Conservation (phyloP, 2,113 vertebrate species). For the Catagonus wagneri region DNA sequence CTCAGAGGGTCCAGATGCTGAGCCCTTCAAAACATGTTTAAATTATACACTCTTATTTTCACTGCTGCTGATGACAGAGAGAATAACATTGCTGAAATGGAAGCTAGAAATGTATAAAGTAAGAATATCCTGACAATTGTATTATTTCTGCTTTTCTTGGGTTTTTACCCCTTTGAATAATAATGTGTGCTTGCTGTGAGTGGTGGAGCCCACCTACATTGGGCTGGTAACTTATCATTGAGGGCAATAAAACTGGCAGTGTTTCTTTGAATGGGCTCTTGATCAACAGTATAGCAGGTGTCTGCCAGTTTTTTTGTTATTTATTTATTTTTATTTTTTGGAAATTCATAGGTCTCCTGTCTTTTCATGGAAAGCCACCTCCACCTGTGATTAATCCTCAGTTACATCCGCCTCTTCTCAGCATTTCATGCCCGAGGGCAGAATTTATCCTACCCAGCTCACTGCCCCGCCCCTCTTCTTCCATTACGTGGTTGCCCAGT, state of each 20-base stretch:
- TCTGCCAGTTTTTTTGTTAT: background rate
- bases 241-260: background rate
- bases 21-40: background rate
- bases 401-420: background rate
- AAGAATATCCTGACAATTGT: background rate
- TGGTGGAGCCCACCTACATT: background rate
- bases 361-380: background rate
- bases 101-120: background rate
- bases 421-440: background rate
- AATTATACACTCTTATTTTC: background rate
- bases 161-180: background rate
- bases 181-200: background rate
- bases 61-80: background rate
- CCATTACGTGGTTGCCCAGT: background rate
- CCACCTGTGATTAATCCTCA: background rate
- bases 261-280: background rate
- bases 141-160: background rate
- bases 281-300: background rate
- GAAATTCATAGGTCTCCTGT: background rate
- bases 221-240: background rate
- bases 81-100: slow-evolving; percentile 20
- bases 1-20: background rate
- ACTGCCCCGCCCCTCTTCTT: background rate
- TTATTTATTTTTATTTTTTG: background rate
- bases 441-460: background rate